Conservation (phyloP, 2,113 vertebrate species). For the Seriola dumerili region DNA sequence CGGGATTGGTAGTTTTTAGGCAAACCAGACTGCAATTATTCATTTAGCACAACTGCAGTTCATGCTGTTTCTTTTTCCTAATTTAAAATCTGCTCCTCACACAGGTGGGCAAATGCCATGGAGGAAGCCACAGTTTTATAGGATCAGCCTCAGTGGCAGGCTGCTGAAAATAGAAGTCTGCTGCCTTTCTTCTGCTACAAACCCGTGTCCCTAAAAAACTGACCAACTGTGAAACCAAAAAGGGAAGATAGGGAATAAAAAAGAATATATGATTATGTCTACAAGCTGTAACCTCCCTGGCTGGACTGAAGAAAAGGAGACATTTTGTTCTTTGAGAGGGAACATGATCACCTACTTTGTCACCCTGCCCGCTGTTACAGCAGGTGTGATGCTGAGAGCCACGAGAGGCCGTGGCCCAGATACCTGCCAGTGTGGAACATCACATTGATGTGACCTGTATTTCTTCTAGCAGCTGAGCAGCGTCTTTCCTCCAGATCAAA, state of each 20-base stretch:
- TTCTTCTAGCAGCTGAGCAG: slow-evolving; percentile 25
- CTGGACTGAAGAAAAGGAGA: slow-evolving; percentile 47
- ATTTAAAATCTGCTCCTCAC: slow-evolving; percentile 41
- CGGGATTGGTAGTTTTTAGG: not conserved
- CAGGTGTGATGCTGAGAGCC: slow-evolving; percentile 72
- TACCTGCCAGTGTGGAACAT: slow-evolving; percentile 62
- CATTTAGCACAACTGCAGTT: not conserved
- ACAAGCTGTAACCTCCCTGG: slow-evolving; percentile 35
- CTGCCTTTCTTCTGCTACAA: slow-evolving; percentile 6
- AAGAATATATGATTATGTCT: slow-evolving; percentile 27
- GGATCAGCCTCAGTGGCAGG: slow-evolving; percentile 72
- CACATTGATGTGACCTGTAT: slow-evolving; percentile 47
- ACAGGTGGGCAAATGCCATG: slow-evolving; percentile 96
- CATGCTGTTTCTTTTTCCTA: slow-evolving; percentile 5
- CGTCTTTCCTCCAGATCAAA: not conserved
- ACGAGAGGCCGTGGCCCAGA: slow-evolving; percentile 62
- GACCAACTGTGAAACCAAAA: slow-evolving; percentile 54
- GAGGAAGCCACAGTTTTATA: slow-evolving; percentile 97
- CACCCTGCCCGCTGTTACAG: slow-evolving; percentile 59
- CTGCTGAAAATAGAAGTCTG: slow-evolving; percentile 25
- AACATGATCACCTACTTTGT: slow-evolving; percentile 69
- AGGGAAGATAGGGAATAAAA: not conserved
- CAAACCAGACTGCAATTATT: not conserved
- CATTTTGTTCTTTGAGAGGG: slow-evolving; percentile 59
- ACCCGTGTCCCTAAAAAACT: slow-evolving; percentile 22